phyloP scores from a whole-genome alignment of 1,140 invertebrate genomes.

The Pissodes strobi region DNA sequence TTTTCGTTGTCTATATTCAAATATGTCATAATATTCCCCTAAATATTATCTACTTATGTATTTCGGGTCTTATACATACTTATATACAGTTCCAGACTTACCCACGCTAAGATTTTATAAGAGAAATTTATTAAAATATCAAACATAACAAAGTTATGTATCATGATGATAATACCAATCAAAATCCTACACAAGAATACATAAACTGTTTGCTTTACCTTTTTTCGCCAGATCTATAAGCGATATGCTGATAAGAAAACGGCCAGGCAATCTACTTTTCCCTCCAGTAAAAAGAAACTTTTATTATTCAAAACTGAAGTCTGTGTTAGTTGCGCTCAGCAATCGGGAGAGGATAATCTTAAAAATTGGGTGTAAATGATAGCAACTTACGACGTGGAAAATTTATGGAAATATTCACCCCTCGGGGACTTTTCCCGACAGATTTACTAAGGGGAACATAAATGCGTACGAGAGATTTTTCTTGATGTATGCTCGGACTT shows the following conservation, averaged over 20 bases:
- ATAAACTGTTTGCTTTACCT: slow-evolving; percentile 8
- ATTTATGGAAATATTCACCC: slow-evolving; percentile 40
- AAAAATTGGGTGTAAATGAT: slow-evolving; percentile 44
- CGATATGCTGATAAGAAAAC: slow-evolving; percentile 13
- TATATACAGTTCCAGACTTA: too few species aligned
- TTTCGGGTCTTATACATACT: too few species aligned
- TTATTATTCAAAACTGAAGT: slow-evolving; percentile 29
- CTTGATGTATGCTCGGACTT: slow-evolving; percentile 19
- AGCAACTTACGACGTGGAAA: slow-evolving; percentile 36
- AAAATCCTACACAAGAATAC: not conserved
- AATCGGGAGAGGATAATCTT: slow-evolving; percentile 30
- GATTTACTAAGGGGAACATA: slow-evolving; percentile 17
- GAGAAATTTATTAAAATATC: too few species aligned
- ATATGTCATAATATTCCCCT: too few species aligned
- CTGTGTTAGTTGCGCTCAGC: slow-evolving; percentile 19
- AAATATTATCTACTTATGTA: too few species aligned
- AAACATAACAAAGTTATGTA: too few species aligned
- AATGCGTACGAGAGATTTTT: slow-evolving; percentile 7
- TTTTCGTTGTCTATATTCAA: too few species aligned
- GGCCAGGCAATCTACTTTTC: not conserved
- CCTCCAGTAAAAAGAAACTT: slow-evolving; percentile 2
- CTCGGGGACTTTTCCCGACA: slow-evolving; percentile 21
- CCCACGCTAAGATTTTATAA: too few species aligned
- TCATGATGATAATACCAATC: too few species aligned
- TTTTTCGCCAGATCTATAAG: slow-evolving; percentile 9